Base-by-base conservation (phyloP, 2,797 vertebrate genomes). In the Enteromius mattozi region DNA sequence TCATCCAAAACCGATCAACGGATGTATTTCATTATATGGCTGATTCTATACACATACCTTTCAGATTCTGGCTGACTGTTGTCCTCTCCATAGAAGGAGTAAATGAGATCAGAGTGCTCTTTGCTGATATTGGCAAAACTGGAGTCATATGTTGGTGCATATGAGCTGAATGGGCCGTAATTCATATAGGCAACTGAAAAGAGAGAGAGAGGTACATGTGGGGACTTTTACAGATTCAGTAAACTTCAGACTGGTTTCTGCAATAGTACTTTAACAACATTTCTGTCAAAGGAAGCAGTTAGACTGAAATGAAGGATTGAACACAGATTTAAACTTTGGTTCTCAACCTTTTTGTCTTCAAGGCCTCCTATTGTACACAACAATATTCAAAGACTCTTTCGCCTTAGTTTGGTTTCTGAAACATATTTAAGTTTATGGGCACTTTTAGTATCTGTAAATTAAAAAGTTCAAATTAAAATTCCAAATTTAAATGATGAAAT, bases 51-150 rank as follows among this genome's bases (percentile, higher is more conserved):
- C 42, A 68, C 30, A 91, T 92, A 98, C 98, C 97, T 97, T 91
- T 97, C 96, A 82, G 94, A 94, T 71, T 94, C 95, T 89, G 94
- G 96, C 82, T 90, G 90, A 74, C 96, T 96, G 79, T 96, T 93
- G 88, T 99, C 97, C 63, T 99, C 98, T 63, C 98, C 97, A 0
- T 97, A 99, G 0, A 94, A 92, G 3, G 96, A 96, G 87, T 96
- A 99, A 91, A 97, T 96, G 21, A 99, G 92, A 89, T 99, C 98
- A 0, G 98, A 98, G 70, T 99, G 97, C 5, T 98, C 97, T 90
- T 99, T 99, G 93, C 97, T 96, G 92, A 99, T 91, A 89, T 98
- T 99, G 88, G 98, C 95, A 87, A 99, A 99, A 1, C 97, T 99
- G 27, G 98, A 99, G 93, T 99, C 98, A 0, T 98, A 99, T 0